phyloP scores from a whole-genome alignment of 2,797 vertebrate genomes.

The Tragelaphus eurycerus region DNA sequence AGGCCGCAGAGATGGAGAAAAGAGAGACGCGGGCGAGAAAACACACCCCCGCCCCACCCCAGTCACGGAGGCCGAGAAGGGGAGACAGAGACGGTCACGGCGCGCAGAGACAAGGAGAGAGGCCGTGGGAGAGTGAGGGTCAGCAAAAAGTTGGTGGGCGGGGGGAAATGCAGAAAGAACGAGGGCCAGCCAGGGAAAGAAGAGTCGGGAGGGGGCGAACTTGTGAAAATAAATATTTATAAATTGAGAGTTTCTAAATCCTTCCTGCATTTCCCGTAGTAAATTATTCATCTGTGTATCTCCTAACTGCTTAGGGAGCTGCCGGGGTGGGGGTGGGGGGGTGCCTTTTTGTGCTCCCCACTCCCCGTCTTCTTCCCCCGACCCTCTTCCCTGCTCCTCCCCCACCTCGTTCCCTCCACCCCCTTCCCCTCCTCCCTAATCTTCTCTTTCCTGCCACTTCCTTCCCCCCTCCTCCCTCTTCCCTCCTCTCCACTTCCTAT shows the following conservation, averaged over 20 bases:
- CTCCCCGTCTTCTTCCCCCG: fast-evolving
- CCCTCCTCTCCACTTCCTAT: background rate
- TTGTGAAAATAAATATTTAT: slow-evolving; percentile 82
- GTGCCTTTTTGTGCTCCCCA: background rate
- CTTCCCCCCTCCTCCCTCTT: background rate
- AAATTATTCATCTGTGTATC: slow-evolving; percentile 81
- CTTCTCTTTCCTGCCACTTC: background rate
- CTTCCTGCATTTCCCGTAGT: slow-evolving; percentile 76
- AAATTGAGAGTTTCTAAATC: slow-evolving; percentile 76
- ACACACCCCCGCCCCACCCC: background rate
- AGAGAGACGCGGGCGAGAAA: background rate
- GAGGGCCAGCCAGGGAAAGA: background rate
- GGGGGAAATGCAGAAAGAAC: background rate
- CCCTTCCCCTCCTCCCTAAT: background rate
- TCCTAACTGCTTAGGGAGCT: slow-evolving; percentile 53
- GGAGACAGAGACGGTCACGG: background rate
- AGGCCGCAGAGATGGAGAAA: background rate
- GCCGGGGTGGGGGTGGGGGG: background rate
- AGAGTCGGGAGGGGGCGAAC: background rate
- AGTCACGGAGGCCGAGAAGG: background rate
- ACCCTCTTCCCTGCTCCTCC: too few species aligned
- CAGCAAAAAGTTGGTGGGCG: background rate
- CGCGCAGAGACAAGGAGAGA: background rate
- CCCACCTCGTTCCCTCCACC: background rate
- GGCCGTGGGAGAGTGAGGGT: background rate